A percentile compares a stretch with the other conserved stretches of the same genome.
phyloP scores from a whole-genome alignment of 2,888 invertebrate species.

The Rhopalosiphum nymphaeae region DNA sequence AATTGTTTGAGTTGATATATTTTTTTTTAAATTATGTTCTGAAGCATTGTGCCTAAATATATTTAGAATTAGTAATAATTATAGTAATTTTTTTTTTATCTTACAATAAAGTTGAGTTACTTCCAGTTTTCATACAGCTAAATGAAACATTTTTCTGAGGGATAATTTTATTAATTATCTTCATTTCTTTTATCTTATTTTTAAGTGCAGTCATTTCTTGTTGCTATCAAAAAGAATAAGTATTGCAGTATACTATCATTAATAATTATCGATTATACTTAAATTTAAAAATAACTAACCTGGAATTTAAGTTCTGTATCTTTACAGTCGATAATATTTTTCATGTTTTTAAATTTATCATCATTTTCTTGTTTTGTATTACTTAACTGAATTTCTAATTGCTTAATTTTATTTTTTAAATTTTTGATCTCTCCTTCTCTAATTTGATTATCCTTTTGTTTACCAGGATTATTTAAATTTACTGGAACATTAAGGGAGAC shows the following conservation, averaged over 20 bases:
- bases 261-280: background rate
- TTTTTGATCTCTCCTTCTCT: slow-evolving; percentile 58
- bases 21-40: slow-evolving; percentile 49
- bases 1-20: slow-evolving; percentile 48
- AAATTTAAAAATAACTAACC: slow-evolving; percentile 5
- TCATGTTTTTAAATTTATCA: slow-evolving; percentile 54
- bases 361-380: slow-evolving; percentile 59
- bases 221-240: slow-evolving; percentile 45
- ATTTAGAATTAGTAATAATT: background rate
- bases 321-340: slow-evolving; percentile 47
- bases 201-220: slow-evolving; percentile 55
- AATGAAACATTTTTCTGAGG: slow-evolving; percentile 62
- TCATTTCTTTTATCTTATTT: slow-evolving; percentile 58
- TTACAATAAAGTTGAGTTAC: slow-evolving; percentile 61
- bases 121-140: slow-evolving; percentile 58
- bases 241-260: background rate
- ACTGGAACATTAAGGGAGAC: background rate
- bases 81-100: background rate
- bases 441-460: background rate
- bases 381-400: slow-evolving; percentile 56
- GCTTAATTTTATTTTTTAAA: slow-evolving; percentile 60
- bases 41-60: slow-evolving; percentile 46
- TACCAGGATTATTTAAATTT: background rate
- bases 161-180: slow-evolving; percentile 40
- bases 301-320: slow-evolving; percentile 58